Evolutionary conservation across 2,888 invertebrate genomes (phyloP), one percentile per base, ranked within the genome.

Genomic region (Brachypalpus laphriformis): DNA sequence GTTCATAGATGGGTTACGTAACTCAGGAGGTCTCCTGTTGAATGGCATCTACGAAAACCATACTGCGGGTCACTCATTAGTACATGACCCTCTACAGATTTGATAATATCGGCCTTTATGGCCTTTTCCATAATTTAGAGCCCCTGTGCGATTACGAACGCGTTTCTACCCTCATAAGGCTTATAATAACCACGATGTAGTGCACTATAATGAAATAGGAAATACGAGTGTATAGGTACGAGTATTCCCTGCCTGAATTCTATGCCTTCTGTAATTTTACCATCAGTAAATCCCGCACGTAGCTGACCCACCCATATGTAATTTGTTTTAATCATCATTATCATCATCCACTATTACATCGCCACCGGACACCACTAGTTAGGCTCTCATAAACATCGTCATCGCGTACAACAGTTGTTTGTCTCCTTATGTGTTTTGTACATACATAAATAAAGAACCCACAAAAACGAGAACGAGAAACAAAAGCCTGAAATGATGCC

Each of bases 401-500:
- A 66, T 66, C 47, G 34, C 28, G 59, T 51, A 70, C 59, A 72
- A 42, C 66, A 66, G 61, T 70, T 54, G 70, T 56, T 47, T 56
- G 78, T 57, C 54, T 42, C 51, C 68, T 20, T 59, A 42, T 56
- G 54, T 61, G 54, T 49, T 57, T 54, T 70, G 37, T 54, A 25
- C 25, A 2, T 25, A 31, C 56, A 75, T 47, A 63, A 47, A 25
- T 40, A 70, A 57, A 40, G 20, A 54, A 47, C 47, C 40, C 9
- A 45, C 14, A 71, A 54, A 34, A 16, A 9, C 0, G 59, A 42
- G 40, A 49, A 22, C 31, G 9, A 49, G 18, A 68, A 74, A 74
- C 51, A 75, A 59, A 75, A 80, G 42, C 56, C 65, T 37, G 57
- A 77, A 74, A 54, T 56, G 68, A 72, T 83, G 82, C 74, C 65